Evolutionary conservation across 2,113 vertebrate species (phyloP).

Genomic region (Passer domesticus): DNA sequence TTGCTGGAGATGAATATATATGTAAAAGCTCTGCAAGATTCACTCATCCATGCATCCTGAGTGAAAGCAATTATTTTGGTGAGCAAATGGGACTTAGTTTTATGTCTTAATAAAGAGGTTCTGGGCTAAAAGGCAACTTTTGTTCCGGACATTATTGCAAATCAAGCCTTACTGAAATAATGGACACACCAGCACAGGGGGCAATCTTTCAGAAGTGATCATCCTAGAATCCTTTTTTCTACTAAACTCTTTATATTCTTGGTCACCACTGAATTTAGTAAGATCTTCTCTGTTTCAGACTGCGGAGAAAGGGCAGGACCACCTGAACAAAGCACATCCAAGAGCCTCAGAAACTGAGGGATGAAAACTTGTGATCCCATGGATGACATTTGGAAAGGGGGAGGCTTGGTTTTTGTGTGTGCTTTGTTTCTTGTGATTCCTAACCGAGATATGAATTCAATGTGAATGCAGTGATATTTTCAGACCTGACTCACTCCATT

Average conservation of each 20-base stretch:
- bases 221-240: neutral
- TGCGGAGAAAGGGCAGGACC: neutral
- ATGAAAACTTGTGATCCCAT: neutral
- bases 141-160: neutral
- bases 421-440: constrained; percentile 14
- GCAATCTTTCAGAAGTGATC: neutral
- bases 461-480: neutral
- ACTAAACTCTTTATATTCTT: neutral
- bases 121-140: neutral
- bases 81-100: neutral
- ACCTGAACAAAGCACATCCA: neutral
- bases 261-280: neutral
- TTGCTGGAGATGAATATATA: constrained; percentile 48
- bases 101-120: neutral
- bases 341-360: neutral
- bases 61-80: constrained; percentile 41
- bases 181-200: neutral
- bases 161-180: neutral
- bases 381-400: neutral
- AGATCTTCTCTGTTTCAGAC: neutral
- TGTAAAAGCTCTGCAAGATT: constrained; percentile 51
- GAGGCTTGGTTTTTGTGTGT: neutral
- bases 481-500: neutral
- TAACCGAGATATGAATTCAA: neutral
- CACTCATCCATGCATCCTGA: constrained; percentile 32